Evolutionary conservation across 2,888 invertebrate genomes (phyloP).

Genomic region (Melinaea menophilus): DNA sequence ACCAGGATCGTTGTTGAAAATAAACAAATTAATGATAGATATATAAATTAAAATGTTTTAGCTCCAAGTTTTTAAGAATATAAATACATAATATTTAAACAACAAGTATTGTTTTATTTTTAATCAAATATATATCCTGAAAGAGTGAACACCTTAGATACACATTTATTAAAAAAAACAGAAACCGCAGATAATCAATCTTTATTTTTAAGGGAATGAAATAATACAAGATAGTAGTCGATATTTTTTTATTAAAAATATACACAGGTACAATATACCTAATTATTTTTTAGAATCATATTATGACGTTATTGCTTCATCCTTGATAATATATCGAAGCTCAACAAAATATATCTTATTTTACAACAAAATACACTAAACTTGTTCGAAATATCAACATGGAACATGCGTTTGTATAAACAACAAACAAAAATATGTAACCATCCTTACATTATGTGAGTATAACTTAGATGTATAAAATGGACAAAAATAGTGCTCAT

Average conservation of each 20-base stretch:
- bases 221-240: conserved; percentile 34
- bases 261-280: conserved; percentile 52
- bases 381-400: conserved; percentile 15
- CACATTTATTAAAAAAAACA: background rate
- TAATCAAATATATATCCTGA: background rate
- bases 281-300: conserved; percentile 38
- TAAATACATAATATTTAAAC: conserved; percentile 64
- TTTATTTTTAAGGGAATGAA: conserved; percentile 7
- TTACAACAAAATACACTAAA: conserved; percentile 16
- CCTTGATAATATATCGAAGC: conserved; percentile 28
- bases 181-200: conserved; percentile 14
- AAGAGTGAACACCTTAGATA: background rate
- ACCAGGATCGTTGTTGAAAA: conserved; percentile 53
- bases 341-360: conserved; percentile 20
- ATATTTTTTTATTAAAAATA: conserved; percentile 65
- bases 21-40: conserved; percentile 56
- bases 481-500: conserved; percentile 59
- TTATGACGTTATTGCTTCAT: conserved; percentile 50
- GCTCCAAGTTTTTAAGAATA: conserved; percentile 70
- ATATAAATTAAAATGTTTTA: conserved; percentile 67
- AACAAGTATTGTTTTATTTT: conserved; percentile 29
- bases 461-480: conserved; percentile 29
- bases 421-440: conserved; percentile 26
- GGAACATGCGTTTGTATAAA: conserved; percentile 14
- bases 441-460: conserved; percentile 9